Conservation (phyloP, 2,888 invertebrate species). For the Didymodactylos carnosus region DNA sequence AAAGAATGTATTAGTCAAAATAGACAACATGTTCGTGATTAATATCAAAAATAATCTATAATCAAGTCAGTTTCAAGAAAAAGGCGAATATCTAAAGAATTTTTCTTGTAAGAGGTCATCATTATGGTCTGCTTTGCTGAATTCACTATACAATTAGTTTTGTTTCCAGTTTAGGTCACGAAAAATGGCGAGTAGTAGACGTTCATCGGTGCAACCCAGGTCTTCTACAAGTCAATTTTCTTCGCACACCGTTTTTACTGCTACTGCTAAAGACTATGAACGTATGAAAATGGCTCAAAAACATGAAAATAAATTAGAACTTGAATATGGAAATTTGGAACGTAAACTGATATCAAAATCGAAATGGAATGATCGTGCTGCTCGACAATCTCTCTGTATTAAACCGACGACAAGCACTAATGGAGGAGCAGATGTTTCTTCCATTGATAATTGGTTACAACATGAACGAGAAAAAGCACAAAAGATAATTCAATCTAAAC, state of each 20-base stretch:
- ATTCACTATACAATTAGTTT: no score
- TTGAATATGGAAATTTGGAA: not conserved
- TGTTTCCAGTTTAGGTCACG: no score
- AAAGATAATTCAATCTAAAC: not conserved
- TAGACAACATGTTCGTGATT: no score
- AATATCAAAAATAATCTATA: no score
- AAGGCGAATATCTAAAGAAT: no score
- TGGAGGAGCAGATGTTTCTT: not conserved
- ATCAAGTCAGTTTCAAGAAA: no score
- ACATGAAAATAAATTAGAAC: not conserved
- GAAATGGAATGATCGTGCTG: not conserved
- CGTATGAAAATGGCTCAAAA: not conserved
- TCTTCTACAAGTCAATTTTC: no score
- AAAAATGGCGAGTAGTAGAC: no score
- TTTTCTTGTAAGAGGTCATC: no score
- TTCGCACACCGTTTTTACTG: not conserved
- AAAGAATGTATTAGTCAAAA: no score
- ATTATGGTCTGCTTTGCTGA: no score
- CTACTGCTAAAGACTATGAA: not conserved
- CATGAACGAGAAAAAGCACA: not conserved
- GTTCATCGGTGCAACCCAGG: no score
- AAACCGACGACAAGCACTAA: not conserved
- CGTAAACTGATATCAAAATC: not conserved
- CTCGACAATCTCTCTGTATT: not conserved
- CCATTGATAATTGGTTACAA: not conserved